Evolutionary conservation across 2,797 vertebrate species (phyloP).

Genomic region (Clamator glandarius): DNA sequence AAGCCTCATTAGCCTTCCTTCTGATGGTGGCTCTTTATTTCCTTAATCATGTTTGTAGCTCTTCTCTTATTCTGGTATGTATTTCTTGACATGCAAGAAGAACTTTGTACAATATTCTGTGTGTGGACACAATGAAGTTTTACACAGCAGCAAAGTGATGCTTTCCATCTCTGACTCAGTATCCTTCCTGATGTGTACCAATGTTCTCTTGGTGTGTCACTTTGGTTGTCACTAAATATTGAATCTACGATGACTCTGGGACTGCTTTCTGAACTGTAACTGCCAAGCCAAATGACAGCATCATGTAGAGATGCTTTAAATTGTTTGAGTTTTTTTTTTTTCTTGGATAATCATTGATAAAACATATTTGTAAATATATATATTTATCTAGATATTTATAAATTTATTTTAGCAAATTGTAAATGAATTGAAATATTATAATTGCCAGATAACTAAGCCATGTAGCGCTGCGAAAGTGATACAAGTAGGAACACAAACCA

Average conservation of each 20-base stretch:
- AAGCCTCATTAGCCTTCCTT: background rate
- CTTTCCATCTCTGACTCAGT: background rate
- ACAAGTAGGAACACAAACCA: background rate
- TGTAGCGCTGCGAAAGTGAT: background rate
- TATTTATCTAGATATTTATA: background rate
- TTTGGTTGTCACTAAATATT: background rate
- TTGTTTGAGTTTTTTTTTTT: background rate
- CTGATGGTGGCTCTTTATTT: background rate
- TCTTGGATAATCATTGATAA: background rate
- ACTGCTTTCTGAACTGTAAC: background rate
- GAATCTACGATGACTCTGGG: background rate
- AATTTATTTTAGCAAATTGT: background rate
- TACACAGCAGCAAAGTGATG: background rate
- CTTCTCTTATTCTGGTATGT: background rate
- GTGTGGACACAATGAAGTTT: background rate
- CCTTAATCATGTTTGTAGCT: background rate
- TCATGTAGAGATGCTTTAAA: background rate
- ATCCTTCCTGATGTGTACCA: background rate
- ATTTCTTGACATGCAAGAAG: no score
- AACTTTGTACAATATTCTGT: accelerated
- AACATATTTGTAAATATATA: background rate
- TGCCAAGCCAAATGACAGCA: background rate
- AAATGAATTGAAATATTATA: background rate
- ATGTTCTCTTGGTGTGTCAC: background rate
- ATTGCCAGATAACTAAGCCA: background rate